These are phyloP conservation scores for Autographa gamma DNA, from an alignment of 2,888 invertebrate species.

Conservation along the genomic window DNA sequence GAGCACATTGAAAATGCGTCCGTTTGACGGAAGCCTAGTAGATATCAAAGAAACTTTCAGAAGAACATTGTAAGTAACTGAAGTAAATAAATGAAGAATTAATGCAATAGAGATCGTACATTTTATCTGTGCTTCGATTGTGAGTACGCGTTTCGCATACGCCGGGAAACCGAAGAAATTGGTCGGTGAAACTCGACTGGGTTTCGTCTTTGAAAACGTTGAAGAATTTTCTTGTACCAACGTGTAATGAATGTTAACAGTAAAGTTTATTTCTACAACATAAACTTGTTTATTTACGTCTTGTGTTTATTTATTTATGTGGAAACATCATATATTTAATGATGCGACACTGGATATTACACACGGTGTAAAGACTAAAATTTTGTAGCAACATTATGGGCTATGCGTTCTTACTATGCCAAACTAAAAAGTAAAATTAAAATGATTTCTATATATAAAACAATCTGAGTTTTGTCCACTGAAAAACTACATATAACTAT, in stretches of 20 bases:
- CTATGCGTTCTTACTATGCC: background rate
- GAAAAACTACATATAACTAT: too few species aligned
- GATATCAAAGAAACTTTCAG: background rate
- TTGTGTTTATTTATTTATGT: background rate
- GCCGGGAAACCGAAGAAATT: constrained; percentile 6
- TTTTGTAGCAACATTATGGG: background rate
- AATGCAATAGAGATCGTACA: background rate
- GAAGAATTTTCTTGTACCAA: background rate
- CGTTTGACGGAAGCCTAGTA: constrained; percentile 1
- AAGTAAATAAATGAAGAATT: background rate
- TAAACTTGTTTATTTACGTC: background rate
- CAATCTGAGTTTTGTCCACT: too few species aligned
- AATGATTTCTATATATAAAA: too few species aligned
- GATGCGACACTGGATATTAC: background rate
- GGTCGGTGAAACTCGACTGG: background rate
- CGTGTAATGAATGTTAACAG: background rate
- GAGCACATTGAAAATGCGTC: constrained; percentile 40
- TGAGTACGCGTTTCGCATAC: background rate
- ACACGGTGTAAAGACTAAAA: background rate
- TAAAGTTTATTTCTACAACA: background rate
- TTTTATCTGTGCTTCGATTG: background rate
- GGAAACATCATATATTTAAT: background rate
- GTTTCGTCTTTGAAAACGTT: background rate
- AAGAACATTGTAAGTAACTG: constrained; percentile 6
- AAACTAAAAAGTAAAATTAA: background rate